These are phyloP conservation scores for Bedellia somnulentella DNA, from an alignment of 2,888 invertebrate species.

Conservation along the genomic window DNA sequence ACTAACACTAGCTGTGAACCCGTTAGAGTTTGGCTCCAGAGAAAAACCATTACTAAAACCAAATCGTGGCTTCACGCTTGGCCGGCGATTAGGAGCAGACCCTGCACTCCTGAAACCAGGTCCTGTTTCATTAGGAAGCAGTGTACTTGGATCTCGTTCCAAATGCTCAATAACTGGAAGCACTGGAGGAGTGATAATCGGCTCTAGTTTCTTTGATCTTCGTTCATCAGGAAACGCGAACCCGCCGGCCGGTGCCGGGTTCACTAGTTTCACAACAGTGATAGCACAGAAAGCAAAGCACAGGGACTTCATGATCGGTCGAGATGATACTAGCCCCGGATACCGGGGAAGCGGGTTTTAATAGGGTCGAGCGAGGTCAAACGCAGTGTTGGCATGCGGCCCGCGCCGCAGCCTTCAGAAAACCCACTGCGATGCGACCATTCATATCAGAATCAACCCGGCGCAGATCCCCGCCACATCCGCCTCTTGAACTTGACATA, in stretches of 20 bases:
- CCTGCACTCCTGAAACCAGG: constrained; percentile 1
- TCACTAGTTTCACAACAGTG: constrained; percentile 16
- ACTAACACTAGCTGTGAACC: constrained; percentile 42
- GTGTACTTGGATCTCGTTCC: constrained; percentile 50
- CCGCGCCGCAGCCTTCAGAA: constrained; percentile 59
- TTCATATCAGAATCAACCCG: no score
- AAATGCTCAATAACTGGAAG: constrained; percentile 50
- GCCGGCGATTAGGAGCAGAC: not conserved
- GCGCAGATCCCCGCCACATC: not conserved
- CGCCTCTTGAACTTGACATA: no score
- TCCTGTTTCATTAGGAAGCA: constrained; percentile 17
- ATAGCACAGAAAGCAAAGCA: constrained; percentile 26
- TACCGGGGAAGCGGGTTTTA: constrained; percentile 46
- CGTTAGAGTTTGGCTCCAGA: constrained; percentile 40
- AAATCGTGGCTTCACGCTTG: constrained; percentile 30
- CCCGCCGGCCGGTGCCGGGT: constrained; percentile 30
- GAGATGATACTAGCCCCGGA: constrained; percentile 30
- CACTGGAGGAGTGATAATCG: constrained; percentile 50
- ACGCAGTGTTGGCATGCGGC: constrained; percentile 53
- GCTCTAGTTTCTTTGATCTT: constrained; percentile 35
- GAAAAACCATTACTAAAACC: constrained; percentile 44
- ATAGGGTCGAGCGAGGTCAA: constrained; percentile 53
- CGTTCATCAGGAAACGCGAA: constrained; percentile 44
- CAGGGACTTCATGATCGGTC: constrained; percentile 37
- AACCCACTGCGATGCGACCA: constrained; percentile 47